Evolutionary conservation across 2,113 vertebrate genomes (phyloP).

Genomic region (Campylomormyrus tamandua): DNA sequence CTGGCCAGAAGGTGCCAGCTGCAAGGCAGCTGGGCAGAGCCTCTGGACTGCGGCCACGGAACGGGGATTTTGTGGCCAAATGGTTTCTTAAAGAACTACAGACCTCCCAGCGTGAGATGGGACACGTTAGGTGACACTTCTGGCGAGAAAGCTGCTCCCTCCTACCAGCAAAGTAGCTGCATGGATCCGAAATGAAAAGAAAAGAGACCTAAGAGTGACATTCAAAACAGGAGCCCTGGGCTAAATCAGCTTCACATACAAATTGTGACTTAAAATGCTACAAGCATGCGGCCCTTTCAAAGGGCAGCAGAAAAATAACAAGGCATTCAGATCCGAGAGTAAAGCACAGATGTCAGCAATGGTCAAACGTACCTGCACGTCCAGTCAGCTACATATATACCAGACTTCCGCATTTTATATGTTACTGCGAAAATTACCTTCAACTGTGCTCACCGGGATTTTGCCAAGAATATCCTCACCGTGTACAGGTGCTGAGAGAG

Average conservation of each 20-base stretch:
- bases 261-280: neutral
- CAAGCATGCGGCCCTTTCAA: neutral
- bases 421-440: neutral
- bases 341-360: neutral
- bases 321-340: neutral
- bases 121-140: neutral
- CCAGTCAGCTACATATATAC: neutral
- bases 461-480: neutral
- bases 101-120: neutral
- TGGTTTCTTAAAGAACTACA: neutral
- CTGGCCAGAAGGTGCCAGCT: neutral
- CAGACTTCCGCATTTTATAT: neutral
- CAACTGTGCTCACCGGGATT: neutral
- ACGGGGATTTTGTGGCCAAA: neutral
- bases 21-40: neutral
- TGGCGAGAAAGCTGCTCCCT: neutral
- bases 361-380: neutral
- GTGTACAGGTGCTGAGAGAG: neutral
- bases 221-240: neutral
- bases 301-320: neutral
- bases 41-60: neutral
- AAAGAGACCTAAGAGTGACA: neutral
- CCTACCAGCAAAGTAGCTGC: neutral
- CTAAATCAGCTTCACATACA: neutral
- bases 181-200: neutral